These are phyloP conservation scores for Chrosomus eos DNA, from an alignment of 2,797 vertebrate genomes.

Conservation along the genomic window DNA sequence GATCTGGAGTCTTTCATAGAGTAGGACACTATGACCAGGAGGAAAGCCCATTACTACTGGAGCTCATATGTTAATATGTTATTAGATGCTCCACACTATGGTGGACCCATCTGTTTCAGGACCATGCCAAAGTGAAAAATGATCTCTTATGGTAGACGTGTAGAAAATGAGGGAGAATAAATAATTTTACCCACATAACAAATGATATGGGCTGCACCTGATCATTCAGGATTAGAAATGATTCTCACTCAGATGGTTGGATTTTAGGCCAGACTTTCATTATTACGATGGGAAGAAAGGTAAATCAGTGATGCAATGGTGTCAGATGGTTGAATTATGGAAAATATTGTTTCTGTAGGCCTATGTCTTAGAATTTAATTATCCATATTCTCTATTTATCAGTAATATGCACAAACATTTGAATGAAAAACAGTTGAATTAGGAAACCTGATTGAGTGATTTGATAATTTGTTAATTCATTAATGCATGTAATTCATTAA, in stretches of 20 bases:
- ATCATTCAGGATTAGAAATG: neutral
- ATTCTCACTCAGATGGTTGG: constrained; percentile 4
- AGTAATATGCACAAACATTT: neutral
- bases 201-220: constrained; percentile 17
- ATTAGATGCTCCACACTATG: constrained; percentile 46
- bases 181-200: constrained; percentile 5
- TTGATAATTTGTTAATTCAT: neutral
- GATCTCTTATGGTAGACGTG: constrained; percentile 36
- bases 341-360: neutral
- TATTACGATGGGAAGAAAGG: neutral
- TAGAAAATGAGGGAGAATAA: constrained; percentile 19
- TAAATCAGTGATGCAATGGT: neutral
- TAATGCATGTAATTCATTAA: too few relatives aligned
- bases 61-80: constrained; percentile 37
- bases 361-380: neutral
- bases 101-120: constrained; percentile 57
- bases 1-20: constrained; percentile 1
- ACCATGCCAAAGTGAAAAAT: constrained; percentile 40
- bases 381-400: neutral
- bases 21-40: constrained; percentile 15
- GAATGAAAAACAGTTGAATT: neutral
- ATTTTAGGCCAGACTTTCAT: neutral
- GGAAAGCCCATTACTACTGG: constrained; percentile 25
- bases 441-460: neutral
- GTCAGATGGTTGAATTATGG: neutral